Base-by-base conservation (phyloP, 2,797 vertebrate species). In the Lepus oiostolus region DNA sequence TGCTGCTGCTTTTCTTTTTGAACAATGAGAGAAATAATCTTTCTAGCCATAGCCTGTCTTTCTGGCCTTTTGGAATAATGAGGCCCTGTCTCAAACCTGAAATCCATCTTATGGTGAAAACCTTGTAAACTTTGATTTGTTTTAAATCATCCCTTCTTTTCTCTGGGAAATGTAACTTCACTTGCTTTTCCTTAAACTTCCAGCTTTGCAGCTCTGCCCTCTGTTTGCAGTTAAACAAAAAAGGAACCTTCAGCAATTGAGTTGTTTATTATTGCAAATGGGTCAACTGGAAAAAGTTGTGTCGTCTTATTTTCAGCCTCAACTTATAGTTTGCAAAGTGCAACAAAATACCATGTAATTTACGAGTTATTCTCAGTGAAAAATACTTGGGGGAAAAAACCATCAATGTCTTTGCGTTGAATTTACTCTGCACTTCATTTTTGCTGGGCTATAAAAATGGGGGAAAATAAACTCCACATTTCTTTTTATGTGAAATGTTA, bases 21-120 rank as follows among this genome's bases (percentile, higher is more conserved):
- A 93, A 87, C 26, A 74, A 58, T 63, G 76, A 58, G 13, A 32
- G 28, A 97, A 96, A 82, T 97, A 95, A 96, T 70, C 88, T 96
- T 95, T 97, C 91, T 97, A 68, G 86, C 52, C n/a, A 50, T 91
- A 42, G 8, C 54, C 47, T 90, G 26, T 95, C 52, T 97, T 96
- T 76, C 95, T 97, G 96, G 72, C 96, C 88, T 90, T 91, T 95
- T 85, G n/a, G 74, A 76, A 38, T 79, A 68, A 75, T 84, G 89
- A 91, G 84, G 58, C 76, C 90, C 3, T 80, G 12, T 81, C 74
- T 93, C 54, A 95, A 42, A 81, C 26, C 16, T 91, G 60, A 90
- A 84, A 85, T 95, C 90, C 19, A 90, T 96, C 90, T 87, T 77
- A 88, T n/a, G 13, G 32, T 84, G 10, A 77, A 95, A 96, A 38